Percentiles rank a stretch among this genome's conserved stretches.
phyloP scores from a whole-genome alignment of 2,113 vertebrate species.

The Hippolais icterina region DNA sequence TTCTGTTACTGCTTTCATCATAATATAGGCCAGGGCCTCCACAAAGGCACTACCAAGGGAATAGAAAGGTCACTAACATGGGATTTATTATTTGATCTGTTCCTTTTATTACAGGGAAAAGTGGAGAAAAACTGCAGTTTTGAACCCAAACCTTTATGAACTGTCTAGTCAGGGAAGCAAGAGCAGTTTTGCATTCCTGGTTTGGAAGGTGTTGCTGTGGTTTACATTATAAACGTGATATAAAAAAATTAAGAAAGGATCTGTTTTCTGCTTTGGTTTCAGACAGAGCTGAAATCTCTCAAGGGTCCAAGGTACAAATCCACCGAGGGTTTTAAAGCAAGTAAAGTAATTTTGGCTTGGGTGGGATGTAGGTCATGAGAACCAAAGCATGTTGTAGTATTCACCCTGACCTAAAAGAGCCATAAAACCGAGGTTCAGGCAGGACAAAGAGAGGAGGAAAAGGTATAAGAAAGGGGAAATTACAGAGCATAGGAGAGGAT shows the following conservation, averaged over 20 bases:
- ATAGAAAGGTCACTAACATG: neutral
- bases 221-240: neutral
- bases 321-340: neutral
- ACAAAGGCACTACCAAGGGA: neutral
- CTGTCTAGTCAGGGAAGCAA: neutral
- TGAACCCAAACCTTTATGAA: neutral
- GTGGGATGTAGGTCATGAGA: slow-evolving; percentile 8
- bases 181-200: neutral
- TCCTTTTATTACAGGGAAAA: neutral
- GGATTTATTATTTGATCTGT: slow-evolving; percentile 3
- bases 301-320: neutral
- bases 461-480: neutral
- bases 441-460: neutral
- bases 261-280: neutral
- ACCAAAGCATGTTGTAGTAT: neutral
- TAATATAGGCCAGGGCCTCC: neutral
- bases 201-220: neutral
- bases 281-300: neutral
- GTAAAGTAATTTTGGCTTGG: slow-evolving; percentile 20
- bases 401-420: neutral
- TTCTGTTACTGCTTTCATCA: neutral
- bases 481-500: neutral
- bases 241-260: neutral
- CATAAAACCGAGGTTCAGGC: neutral
- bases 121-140: neutral